Base-by-base conservation (phyloP, 2,888 invertebrate genomes). In the Ormyrus nitidulus region DNA sequence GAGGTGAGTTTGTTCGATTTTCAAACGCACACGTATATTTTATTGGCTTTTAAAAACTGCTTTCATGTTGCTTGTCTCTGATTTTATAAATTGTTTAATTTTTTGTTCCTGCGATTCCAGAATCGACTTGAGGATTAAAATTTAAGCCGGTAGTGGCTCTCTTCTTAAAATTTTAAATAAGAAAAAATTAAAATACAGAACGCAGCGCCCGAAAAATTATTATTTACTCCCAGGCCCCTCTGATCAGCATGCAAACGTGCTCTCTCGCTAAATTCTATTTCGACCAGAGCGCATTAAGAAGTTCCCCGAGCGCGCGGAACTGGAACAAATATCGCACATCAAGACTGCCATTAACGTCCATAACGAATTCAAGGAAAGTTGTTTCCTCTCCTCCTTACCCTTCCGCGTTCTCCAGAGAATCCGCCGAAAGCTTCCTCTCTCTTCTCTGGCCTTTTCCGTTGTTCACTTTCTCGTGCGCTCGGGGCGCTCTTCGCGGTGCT, bases 291-390 rank as follows among this genome's bases (percentile, higher is more conserved):
- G 61, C 54, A n/a, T 77, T 77, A 58, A 56, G 51, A 69, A 77
- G 62, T 69, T 70, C 44, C 49, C 61, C 13, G 19, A 19, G 19
- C 19, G 6, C 34, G n/a, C 13, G 62, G 48, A 74, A 77, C 74
- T 77, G 61, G 77, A 81, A 53, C 68, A 51, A 77, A 80, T 73
- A 77, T 62, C 68, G 69, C 61, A 72, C 76, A 72, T 72, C 71
- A 65, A 58, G 58, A 68, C 66, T 74, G 61, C 70, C 68, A 59
- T 69, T 74, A 80, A 51, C 65, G 66, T 69, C 71, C 75, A 64
- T 77, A 71, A 78, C 75, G 78, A 80, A 80, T 80, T 77, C 73
- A 54, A 66, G 74, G 71, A 73, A 71, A 81, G 71, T 74, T 81
- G 48, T 34, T 19, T 1, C 19, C 10, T 49, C 59, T 13, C 19